Evolutionary conservation across 2,888 invertebrate species (phyloP).

Genomic region (Gerris lacustris): DNA sequence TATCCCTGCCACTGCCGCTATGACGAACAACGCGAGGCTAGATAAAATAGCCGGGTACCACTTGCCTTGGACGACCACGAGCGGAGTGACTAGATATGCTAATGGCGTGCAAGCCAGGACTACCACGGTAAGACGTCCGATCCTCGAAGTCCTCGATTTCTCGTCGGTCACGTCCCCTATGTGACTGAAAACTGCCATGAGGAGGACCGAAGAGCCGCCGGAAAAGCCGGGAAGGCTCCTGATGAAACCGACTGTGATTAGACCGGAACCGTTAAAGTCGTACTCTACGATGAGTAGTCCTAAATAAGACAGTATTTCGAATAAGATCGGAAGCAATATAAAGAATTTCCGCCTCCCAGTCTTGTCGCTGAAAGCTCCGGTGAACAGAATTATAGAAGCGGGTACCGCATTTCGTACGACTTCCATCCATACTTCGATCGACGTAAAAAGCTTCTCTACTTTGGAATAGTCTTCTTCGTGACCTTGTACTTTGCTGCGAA

Average conservation of each 20-base stretch:
- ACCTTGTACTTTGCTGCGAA: neutral
- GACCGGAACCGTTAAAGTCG: neutral
- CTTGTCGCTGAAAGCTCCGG: slow-evolving; percentile 1
- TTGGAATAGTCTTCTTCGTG: slow-evolving; percentile 1
- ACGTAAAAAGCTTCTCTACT: neutral
- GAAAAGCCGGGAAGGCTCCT: neutral
- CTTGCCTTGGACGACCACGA: neutral
- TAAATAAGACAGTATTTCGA: neutral
- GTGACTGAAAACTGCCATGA: slow-evolving; percentile 6
- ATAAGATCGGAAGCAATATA: neutral
- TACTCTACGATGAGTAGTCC: neutral
- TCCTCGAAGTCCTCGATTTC: neutral
- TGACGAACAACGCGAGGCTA: neutral
- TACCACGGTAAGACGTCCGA: neutral
- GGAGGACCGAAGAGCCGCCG: neutral
- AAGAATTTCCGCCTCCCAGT: neutral
- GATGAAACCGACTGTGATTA: neutral
- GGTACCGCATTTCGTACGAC: neutral
- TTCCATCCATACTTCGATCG: neutral
- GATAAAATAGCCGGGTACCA: neutral
- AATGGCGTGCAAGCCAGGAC: neutral
- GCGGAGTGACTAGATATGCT: neutral
- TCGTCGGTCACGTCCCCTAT: neutral
- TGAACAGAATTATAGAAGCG: neutral
- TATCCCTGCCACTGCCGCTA: neutral